Base-by-base conservation (phyloP, 35 echinoderm and acorn worm species). In the Ophioderma brevispina region DNA sequence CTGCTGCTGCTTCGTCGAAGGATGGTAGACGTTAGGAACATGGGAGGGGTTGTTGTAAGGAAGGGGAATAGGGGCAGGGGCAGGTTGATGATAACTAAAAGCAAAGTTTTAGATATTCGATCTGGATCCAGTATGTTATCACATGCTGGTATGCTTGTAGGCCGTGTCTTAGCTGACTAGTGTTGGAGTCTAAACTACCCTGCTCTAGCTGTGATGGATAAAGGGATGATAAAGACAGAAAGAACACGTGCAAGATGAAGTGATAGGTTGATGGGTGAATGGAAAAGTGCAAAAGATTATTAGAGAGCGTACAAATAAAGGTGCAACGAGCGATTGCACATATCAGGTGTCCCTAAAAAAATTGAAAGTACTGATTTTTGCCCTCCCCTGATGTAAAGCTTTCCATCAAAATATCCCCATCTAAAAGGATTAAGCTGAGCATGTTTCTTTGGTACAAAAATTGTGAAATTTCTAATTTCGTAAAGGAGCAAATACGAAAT, bases 31-130 rank as follows among this genome's bases (percentile, higher is more conserved):
- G 75, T 81, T 0, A 91, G 82, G 70, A 76, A 38, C 70, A 91
- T 50, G 82, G 90, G 90, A 33, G 90, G 90, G 76, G 82, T 64
- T n/a, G n/a, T n/a, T n/a, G n/a, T 91, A 91, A 40, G 90, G 90
- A 1, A 91, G 82, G 76, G 83, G 49, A 34, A 64, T 75, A 10
- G 83, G 83, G 37, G 83, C 52, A 36, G 83, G 83, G 39, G 49
- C 36, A 34, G 83, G 55, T 70, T 70, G 5, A 55, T 85, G 55
- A 33, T 85, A 34, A 85, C 33, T 35, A 64, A 85, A 32, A 85
- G 52, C 46, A 85, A 40, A 37, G 83, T 35, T 25, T 52, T 63
- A 59, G 83, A 85, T 30, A 85, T 32, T 64, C 32, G 70, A 21
- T 85, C 83, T 0, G 83, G 83, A 85, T 85, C 83, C 63, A 70